Evolutionary conservation across 2,797 vertebrate species (phyloP), one percentile per base, ranked within the genome.

Genomic region (Acestrorhynchus altus): DNA sequence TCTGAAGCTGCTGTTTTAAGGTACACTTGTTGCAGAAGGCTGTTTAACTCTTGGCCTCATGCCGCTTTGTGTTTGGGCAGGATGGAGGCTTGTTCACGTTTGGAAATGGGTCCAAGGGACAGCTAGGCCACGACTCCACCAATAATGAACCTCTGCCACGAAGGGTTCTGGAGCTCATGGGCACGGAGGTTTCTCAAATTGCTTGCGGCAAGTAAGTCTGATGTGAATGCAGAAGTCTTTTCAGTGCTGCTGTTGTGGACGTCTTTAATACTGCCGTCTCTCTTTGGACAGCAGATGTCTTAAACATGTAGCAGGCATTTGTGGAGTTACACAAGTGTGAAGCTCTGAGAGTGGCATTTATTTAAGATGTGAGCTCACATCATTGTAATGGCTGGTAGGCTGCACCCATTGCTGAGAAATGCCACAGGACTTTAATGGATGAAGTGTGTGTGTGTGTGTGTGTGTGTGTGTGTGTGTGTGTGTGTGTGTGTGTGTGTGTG

Each of bases 71-170:
- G 57, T 71, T 76, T 73, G 39, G 82, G 67, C 86, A 97, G 96
- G 95, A 94, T 65, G 96, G 96, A 52, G 96, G 96, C 52, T 90
- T 97, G 88, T 97, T 97, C 89, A 97, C 96, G 0, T 97, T 97
- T 86, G 96, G 96, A 56, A 93, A 94, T 40, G 96, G 96, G 75
- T 95, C 94, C 0, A 93, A 91, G 0, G 96, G 96, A 72, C 96
- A 97, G 72, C 92, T 97, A 86, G 96, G 96, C 49, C 96, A 97
- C 0, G 95, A 96, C 81, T 95, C 95, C 78, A 92, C 90, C 89
- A 95, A 95, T 31, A 94, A 94, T 22, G 96, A 97, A 84, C 93
- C 95, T 79, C 91, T 96, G 85, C 96, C 96, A 76, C 93, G 95
- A 86, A 91, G 95, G 86, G 95, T 97, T 70, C 89, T 96, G 83